Base-by-base conservation (phyloP, 2,113 vertebrate genomes). In the Sapajus apella region DNA sequence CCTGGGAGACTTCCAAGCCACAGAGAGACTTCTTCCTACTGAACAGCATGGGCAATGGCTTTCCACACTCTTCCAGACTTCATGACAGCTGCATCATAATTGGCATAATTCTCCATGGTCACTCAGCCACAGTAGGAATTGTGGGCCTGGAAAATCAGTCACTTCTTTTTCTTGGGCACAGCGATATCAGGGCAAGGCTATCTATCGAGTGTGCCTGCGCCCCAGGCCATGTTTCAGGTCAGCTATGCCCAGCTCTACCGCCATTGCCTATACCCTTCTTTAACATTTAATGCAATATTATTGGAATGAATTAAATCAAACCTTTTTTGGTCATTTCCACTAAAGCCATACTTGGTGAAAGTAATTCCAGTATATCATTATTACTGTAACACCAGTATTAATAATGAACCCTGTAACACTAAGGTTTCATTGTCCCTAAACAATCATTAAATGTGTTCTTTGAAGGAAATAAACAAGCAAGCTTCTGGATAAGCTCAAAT, bases 1-100 rank as follows among this genome's bases (percentile, higher is more conserved):
- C 99, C 55, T 99, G 98, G 32, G 99, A 99, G 70, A 99, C 99
- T 98, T 99, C 99, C 96, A 99, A 98, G 43, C 99, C 99, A 93
- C 99, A 99, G 37, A 99, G 99, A 89, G 99, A 98, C 98, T 99
- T 99, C 99, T 99, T 99, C 99, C 98, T 99, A 99, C 98, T 99
- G 99, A 92, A 99, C 97, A 72, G 99, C 99, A 40, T 99, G 99
- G 84, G 98, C 99, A 58, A 99, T 99, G 35, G 99, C 99, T 95
- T 99, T 99, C 94, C 99, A 99, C 91, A 99, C 97, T 37, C 99
- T 98, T 70, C 99, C 99, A 3, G 99, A 99, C 98, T 99, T 99
- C 77, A 99, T 99, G 0, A 99, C 97, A 84, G 99, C 99, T 87
- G 99, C 99, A 97, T 99, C 99, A 3, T 99, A 99, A 97, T 99